Conservation (phyloP, 2,797 vertebrate species). For the Leucoraja ocellata region DNA sequence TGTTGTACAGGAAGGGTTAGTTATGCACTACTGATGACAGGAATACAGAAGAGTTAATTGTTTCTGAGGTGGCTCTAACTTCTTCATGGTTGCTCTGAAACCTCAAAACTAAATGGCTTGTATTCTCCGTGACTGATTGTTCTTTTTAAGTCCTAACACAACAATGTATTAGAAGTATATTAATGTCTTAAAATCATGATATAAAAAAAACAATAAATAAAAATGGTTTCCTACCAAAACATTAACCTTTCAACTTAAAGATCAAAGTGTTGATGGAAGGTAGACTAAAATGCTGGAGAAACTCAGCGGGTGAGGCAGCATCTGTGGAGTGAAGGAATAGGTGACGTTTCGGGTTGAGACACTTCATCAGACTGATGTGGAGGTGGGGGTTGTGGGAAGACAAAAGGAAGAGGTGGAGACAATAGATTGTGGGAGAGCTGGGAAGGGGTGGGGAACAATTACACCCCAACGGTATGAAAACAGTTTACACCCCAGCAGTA, state of each 20-base stretch:
- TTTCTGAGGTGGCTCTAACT: neutral
- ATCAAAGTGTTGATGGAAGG: no score
- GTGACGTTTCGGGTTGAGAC: no score
- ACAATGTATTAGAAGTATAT: neutral
- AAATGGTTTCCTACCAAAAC: neutral
- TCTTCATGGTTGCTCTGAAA: neutral
- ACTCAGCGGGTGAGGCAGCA: no score
- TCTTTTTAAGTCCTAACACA: neutral
- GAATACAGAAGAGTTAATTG: neutral
- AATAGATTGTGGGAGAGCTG: no score
- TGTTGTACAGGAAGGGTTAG: neutral
- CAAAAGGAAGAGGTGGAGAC: no score
- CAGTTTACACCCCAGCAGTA: no score
- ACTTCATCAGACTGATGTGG: no score
- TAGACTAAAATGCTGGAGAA: no score
- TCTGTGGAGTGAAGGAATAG: no score
- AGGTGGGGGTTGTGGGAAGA: no score
- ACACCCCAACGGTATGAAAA: no score
- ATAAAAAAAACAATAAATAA: neutral
- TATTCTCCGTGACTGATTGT: neutral
- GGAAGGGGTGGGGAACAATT: no score
- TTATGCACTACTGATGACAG: neutral
- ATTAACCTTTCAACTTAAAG: neutral
- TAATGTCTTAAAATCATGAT: neutral
- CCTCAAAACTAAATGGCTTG: neutral